Evolutionary conservation across 2,888 invertebrate species (phyloP).

Genomic region (Drosophila falleni): DNA sequence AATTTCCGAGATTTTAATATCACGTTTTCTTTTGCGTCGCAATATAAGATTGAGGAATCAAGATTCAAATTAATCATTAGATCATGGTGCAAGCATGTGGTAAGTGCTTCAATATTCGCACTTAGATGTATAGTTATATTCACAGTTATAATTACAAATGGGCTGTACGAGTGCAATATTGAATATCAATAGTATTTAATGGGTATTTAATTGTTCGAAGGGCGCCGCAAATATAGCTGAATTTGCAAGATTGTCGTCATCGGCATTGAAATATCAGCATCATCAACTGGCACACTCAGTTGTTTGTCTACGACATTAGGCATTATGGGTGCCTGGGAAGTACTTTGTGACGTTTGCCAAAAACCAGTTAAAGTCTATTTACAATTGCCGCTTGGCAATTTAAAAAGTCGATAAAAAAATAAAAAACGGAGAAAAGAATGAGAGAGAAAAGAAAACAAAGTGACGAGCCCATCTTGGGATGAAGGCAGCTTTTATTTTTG

Average conservation of each 20-base stretch:
- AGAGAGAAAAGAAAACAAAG: neutral
- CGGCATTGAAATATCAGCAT: constrained; percentile 19
- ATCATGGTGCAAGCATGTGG: neutral
- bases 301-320: constrained; percentile 40
- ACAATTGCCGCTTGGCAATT: constrained; percentile 12
- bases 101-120: neutral
- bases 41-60: neutral
- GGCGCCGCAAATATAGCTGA: neutral
- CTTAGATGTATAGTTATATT: neutral
- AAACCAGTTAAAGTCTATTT: constrained; percentile 18
- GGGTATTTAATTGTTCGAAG: constrained; percentile 1
- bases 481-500: constrained; percentile 74
- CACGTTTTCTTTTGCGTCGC: neutral
- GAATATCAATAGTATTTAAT: neutral
- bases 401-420: neutral
- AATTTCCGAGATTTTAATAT: neutral
- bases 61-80: neutral
- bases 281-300: constrained; percentile 46
- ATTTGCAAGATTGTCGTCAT: constrained; percentile 35
- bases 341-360: constrained; percentile 52
- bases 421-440: neutral
- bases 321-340: constrained; percentile 37
- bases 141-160: too few species aligned
- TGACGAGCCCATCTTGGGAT: constrained; percentile 53
- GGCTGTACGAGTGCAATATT: neutral